These are phyloP conservation scores for Epizoanthus ramosus DNA, from an alignment of 92 coral and sea anemone genomes.

Conservation along the genomic window DNA sequence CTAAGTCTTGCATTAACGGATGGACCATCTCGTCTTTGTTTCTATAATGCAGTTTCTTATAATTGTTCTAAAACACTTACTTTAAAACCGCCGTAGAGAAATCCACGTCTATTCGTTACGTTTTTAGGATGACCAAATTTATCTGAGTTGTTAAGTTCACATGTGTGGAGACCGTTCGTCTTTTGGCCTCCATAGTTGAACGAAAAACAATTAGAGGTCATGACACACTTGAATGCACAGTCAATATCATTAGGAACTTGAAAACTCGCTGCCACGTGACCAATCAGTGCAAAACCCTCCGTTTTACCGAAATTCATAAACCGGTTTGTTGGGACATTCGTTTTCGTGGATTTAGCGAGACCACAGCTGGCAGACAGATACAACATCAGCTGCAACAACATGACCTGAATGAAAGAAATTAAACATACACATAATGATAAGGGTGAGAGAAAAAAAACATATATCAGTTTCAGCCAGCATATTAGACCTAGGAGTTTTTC, in stretches of 20 bases:
- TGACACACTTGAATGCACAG: slow-evolving; percentile 9
- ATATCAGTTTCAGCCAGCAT: no score
- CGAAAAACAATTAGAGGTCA: not conserved
- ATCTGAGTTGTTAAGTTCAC: not conserved
- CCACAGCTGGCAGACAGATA: no score
- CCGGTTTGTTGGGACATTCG: no score
- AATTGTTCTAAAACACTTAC: not conserved
- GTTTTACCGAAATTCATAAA: not conserved
- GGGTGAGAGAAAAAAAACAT: no score
- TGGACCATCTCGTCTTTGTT: no score
- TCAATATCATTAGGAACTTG: not conserved
- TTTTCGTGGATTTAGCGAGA: no score
- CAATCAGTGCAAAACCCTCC: not conserved
- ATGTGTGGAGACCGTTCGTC: not conserved
- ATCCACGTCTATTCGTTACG: not conserved
- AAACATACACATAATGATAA: no score
- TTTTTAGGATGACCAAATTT: slow-evolving; percentile 1
- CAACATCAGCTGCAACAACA: no score
- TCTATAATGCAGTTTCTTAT: no score
- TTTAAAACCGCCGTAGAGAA: not conserved
- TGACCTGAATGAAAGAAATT: no score
- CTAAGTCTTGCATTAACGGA: no score
- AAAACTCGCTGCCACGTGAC: not conserved
- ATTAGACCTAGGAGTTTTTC: no score
- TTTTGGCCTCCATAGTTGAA: slow-evolving; percentile 6